Percentiles rank a stretch among this genome's conserved stretches.
Conservation (phyloP, 2,113 vertebrate species). For the Pterocles gutturalis region DNA sequence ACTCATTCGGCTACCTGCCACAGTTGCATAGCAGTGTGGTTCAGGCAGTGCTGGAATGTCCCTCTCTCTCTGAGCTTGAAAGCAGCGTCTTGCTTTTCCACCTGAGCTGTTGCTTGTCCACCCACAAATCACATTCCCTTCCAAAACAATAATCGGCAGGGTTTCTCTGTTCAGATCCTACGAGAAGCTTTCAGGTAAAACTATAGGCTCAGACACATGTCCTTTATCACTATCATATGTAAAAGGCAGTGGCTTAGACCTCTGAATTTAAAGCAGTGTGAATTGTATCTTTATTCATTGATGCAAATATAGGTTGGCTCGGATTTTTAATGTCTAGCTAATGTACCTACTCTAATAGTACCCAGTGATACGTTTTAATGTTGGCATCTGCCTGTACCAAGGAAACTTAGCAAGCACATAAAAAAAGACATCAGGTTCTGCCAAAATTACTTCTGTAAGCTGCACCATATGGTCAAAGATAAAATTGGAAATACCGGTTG, state of each 20-base stretch:
- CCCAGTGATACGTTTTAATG: background rate
- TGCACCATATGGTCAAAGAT: conserved; percentile 45
- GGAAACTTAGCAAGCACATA: conserved; percentile 18
- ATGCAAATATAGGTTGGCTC: background rate
- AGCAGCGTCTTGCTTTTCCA: background rate
- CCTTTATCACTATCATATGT: background rate
- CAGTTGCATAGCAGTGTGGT: background rate
- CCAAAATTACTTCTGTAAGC: conserved; percentile 41
- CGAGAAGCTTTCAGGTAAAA: background rate
- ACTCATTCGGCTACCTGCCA: background rate
- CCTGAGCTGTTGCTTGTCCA: rapidly evolving
- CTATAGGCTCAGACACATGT: background rate
- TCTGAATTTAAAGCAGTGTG: background rate
- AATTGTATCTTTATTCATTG: background rate
- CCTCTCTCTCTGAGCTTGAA: background rate
- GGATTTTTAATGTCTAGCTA: background rate
- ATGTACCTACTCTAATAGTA: background rate
- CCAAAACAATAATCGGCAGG: background rate
- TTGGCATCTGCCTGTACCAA: conserved; percentile 21
- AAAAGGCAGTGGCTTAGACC: background rate
- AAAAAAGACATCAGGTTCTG: conserved; percentile 24
- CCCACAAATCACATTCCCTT: background rate
- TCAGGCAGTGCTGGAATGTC: background rate
- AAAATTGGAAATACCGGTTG: conserved; percentile 51
- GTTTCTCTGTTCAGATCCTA: background rate